Percentiles rank a stretch among this genome's conserved stretches.
Conservation (phyloP, 2,113 vertebrate species). For the Microtus richardsoni region DNA sequence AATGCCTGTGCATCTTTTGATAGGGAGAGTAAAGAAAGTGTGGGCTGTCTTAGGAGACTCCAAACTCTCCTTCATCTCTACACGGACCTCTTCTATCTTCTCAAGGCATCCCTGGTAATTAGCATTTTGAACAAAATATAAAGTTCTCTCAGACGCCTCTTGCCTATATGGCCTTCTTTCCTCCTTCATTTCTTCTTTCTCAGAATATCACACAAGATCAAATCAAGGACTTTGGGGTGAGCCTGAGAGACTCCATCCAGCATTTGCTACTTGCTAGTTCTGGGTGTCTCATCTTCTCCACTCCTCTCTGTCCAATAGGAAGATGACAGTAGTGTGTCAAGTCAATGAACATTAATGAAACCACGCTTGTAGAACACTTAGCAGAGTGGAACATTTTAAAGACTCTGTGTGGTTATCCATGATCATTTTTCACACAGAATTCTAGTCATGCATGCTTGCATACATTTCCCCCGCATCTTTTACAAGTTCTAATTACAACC, state of each 20-base stretch:
- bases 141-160: neutral
- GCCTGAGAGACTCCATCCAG: neutral
- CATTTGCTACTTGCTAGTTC: neutral
- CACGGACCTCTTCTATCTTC: neutral
- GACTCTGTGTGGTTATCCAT: neutral
- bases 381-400: neutral
- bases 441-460: neutral
- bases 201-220: neutral
- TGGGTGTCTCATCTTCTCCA: neutral
- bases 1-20: neutral
- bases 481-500: neutral
- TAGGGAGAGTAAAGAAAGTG: neutral
- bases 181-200: conserved; percentile 1
- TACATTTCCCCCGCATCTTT: neutral
- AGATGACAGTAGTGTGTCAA: neutral
- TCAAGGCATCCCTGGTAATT: neutral
- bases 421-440: neutral
- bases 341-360: neutral
- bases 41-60: neutral
- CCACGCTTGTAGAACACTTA: neutral
- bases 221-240: neutral
- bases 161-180: neutral
- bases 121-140: neutral
- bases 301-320: neutral
- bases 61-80: neutral